Percentiles rank a stretch among this genome's conserved stretches.
These are phyloP conservation scores for Agapetus fuscipes DNA, from an alignment of 2,888 invertebrate genomes.

Conservation along the genomic window DNA sequence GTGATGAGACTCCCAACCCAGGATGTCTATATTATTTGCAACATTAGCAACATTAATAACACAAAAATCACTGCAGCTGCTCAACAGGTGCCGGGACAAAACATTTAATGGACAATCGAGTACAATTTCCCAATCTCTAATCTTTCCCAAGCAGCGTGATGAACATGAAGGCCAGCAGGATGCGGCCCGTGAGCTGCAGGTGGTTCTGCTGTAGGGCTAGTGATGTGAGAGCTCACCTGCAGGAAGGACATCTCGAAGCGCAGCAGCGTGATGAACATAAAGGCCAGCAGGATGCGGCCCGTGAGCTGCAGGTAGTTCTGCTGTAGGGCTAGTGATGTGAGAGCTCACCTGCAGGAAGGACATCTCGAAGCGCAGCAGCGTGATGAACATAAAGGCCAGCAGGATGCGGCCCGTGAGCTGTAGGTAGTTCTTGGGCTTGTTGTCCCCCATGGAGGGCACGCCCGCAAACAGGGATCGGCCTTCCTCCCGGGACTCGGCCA, in stretches of 20 bases:
- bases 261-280: slow-evolving; percentile 97
- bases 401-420: slow-evolving; percentile 93
- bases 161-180: slow-evolving; percentile 98
- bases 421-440: slow-evolving; percentile 93
- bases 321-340: background rate
- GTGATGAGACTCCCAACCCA: too few species aligned
- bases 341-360: slow-evolving; percentile 69
- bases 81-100: too few species aligned
- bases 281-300: slow-evolving; percentile 89
- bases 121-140: too few species aligned
- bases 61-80: too few species aligned
- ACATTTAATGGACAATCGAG: too few species aligned
- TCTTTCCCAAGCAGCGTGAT: slow-evolving; percentile 90
- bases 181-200: slow-evolving; percentile 89
- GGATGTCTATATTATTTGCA: background rate
- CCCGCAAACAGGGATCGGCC: slow-evolving; percentile 95
- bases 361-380: slow-evolving; percentile 86
- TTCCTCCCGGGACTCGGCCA: slow-evolving; percentile 94
- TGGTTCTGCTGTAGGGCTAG: slow-evolving; percentile 64
- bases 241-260: slow-evolving; percentile 86
- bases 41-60: too few species aligned
- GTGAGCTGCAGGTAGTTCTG: slow-evolving; percentile 93
- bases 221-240: slow-evolving; percentile 47
- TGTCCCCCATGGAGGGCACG: slow-evolving; percentile 83
- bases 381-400: slow-evolving; percentile 98